Evolutionary conservation across 2,888 invertebrate species (phyloP).

Genomic region (Hololepta plana): DNA sequence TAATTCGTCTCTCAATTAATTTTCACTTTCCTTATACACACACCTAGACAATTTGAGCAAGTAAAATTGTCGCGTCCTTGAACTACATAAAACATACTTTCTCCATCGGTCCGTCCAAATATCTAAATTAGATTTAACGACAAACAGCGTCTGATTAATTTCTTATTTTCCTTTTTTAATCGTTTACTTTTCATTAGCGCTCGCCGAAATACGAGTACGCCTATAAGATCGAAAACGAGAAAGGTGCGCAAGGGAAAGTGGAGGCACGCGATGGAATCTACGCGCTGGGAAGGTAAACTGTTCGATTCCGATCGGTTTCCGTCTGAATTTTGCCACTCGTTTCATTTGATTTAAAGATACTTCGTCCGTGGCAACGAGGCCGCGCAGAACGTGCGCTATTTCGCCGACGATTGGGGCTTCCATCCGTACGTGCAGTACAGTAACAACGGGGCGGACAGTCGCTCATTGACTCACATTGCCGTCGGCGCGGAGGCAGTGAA

Average conservation of each 20-base stretch:
- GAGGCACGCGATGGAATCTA: conserved; percentile 28
- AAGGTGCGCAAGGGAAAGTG: conserved; percentile 28
- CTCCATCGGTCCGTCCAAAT: no score
- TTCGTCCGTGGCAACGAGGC: conserved; percentile 20
- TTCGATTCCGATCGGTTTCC: no score
- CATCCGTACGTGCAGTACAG: conserved; percentile 41
- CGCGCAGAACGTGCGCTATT: conserved; percentile 37
- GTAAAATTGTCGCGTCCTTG: no score
- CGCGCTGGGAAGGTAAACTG: conserved; percentile 28
- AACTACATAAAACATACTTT: no score
- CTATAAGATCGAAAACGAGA: conserved; percentile 25
- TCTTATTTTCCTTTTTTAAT: no score
- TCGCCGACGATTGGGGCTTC: conserved; percentile 44
- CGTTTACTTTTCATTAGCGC: no score
- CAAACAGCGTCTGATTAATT: no score
- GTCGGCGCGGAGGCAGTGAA: conserved; percentile 37
- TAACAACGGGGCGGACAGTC: conserved; percentile 30
- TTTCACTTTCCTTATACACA: no score
- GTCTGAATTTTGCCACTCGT: no score
- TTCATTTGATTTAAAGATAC: conserved; percentile 18
- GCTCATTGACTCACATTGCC: conserved; percentile 33
- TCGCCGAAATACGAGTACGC: conserved; percentile 34
- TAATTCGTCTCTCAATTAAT: no score
- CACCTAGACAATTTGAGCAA: no score
- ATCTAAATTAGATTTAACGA: no score